These are phyloP conservation scores for Noctua janthina DNA, from an alignment of 2,888 invertebrate genomes.

Conservation along the genomic window DNA sequence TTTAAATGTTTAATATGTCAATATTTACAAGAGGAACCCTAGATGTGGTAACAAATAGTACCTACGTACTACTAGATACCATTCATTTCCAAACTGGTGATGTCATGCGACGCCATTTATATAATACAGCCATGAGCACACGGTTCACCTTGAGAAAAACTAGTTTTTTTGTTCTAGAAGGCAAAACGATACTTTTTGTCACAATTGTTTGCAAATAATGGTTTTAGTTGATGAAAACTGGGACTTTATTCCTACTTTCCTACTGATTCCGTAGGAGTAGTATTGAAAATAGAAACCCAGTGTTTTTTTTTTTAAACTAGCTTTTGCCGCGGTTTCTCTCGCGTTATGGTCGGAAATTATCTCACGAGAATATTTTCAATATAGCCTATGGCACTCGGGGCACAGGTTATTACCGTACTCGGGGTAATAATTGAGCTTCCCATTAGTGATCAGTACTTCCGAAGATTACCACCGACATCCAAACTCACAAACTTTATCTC, in stretches of 20 bases:
- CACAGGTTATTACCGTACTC: too few species aligned
- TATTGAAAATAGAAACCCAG: neutral
- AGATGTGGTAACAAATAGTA: constrained; percentile 24
- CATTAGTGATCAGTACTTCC: neutral
- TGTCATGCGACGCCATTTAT: constrained; percentile 71
- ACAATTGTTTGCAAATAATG: constrained; percentile 58
- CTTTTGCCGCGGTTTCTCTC: neutral
- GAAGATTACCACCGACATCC: neutral
- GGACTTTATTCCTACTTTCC: neutral
- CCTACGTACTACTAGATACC: constrained; percentile 12
- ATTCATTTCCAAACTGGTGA: constrained; percentile 61
- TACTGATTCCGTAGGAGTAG: neutral
- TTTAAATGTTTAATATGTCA: neutral
- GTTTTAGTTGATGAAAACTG: constrained; percentile 30
- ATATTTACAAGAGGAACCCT: constrained; percentile 21
- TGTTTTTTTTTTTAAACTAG: neutral
- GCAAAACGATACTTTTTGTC: constrained; percentile 33
- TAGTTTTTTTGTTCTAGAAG: constrained; percentile 40
- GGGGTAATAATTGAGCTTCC: neutral
- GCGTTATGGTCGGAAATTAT: neutral
- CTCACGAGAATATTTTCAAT: neutral
- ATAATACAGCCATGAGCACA: constrained; percentile 74
- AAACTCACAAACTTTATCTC: neutral
- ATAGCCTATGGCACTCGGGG: neutral
- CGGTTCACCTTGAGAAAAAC: constrained; percentile 70